Base-by-base conservation (phyloP, 1,140 invertebrate genomes). In the Aradophagus sp. region DNA sequence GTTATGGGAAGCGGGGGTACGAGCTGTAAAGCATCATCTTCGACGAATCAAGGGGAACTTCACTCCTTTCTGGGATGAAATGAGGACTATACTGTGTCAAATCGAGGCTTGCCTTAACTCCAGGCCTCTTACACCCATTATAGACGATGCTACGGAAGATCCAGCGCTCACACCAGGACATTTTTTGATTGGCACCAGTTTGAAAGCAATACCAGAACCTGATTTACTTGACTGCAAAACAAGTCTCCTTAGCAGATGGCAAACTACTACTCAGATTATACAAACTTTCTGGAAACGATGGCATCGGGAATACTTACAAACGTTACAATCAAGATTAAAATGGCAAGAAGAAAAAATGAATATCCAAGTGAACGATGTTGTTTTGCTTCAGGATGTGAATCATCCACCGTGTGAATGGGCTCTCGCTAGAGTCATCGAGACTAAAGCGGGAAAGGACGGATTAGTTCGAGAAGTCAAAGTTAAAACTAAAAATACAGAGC, bases 21-120 rank as follows among this genome's bases (percentile, higher is more conserved):
- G 74, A 32, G 38, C 48, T 3, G 56, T 78, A 2, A 74, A 80
- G 29, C 48, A 72, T 27, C 69, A 74, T 14, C 27, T 81, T 10
- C 35, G 56, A 15, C n/a, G 36, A n/a, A 45, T 65, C 2, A 31
- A 70, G 31, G 58, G 65, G 7, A 13, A 58, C 15, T 27, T 36
- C 13, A 36, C 16, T n/a, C 52, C 71, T 1, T 76, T 70, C 19
- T 75, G 48, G 19, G 72, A 75, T 34, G 71, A 75, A 55, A 72
- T 80, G 14, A 70, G 44, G 1, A 83, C 76, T 0, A 14, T 80
- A 1, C 15, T 81, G 1, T 29, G 26, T 47, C 74, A 80, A 38
- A 74, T 80, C 8, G 80, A 82, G 48, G 77, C 79, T 1, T 70
- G 65, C 14, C 15, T 83, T 0, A 83, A 84, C 41, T 80, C 78